Conservation (phyloP, 2,113 vertebrate species). For the Hypocryptadius cinnamomeus region DNA sequence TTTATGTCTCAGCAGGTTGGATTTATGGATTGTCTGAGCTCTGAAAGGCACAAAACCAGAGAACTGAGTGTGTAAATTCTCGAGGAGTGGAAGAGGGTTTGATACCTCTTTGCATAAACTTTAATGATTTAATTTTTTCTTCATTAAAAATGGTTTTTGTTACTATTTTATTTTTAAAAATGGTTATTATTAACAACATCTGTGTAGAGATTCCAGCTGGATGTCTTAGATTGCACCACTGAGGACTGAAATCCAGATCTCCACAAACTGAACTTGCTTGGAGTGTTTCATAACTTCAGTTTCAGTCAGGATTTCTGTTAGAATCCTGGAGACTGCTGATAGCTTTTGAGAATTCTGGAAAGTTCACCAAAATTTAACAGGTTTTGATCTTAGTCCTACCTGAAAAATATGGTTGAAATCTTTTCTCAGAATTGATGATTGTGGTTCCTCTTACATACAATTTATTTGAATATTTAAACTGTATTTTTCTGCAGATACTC, state of each 20-base stretch:
- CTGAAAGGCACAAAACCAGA: not conserved
- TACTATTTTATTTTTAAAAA: not conserved
- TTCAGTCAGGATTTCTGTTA: not conserved
- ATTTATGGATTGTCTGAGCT: not conserved
- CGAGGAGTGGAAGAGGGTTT: not conserved
- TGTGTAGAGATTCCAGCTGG: not conserved
- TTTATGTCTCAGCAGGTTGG: slow-evolving; percentile 81
- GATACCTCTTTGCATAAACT: not conserved
- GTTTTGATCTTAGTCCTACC: not conserved
- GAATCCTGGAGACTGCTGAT: not conserved
- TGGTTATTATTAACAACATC: not conserved
- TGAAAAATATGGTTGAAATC: not conserved
- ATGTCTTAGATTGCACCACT: not conserved
- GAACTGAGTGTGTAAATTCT: not conserved
- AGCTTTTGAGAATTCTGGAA: not conserved
- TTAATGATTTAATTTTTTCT: not conserved
- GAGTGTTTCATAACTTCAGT: not conserved
- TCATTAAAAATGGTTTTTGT: not conserved
- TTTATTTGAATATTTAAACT: not conserved
- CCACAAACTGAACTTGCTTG: not conserved
- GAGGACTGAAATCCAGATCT: not conserved
- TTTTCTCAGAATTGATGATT: not conserved
- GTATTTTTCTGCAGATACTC: slow-evolving; percentile 65
- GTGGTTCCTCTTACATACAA: not conserved
- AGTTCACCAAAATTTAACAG: not conserved